Base-by-base conservation (phyloP, 2,113 vertebrate species). In the Potamarius usumacintae region DNA sequence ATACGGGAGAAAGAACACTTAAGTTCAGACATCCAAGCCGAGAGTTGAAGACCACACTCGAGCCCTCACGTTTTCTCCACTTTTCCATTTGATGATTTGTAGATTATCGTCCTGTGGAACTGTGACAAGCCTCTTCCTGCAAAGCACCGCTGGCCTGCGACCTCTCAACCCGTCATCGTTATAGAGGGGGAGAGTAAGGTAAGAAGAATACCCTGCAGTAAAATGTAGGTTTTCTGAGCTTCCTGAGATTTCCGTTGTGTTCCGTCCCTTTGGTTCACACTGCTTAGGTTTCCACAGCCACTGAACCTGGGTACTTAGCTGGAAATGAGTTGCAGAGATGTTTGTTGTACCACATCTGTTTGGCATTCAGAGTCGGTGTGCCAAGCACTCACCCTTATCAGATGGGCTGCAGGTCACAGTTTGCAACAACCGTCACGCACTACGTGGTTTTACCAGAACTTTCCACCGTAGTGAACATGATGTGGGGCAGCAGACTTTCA, bases 81-180 rank as follows among this genome's bases (percentile, higher is more conserved):
- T 6, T 53, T 52, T 52, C 27, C 50, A 48, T 69, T 5, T 27
- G 11, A 2, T 69, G 42, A 4, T 42, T 42, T 42, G 42, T 94
- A 99, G 98, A 97, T 99, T 91, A 96, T 99, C 89, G 96, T 99
- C 93, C 95, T 99, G 92, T 99, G 98, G 98, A 99, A 99, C 95
- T 99, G 98, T 95, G 98, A 99, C 95, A 99, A 98, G 91, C 97
- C 97, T 89, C 96, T 99, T 81, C 98, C 98, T 92, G 96, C 97
- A 92, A 99, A 98, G 92, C 97, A 98, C 93, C 97, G 97, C 94
- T 99, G 98, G 98, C 98, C 98, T 89, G 94, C 95, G 94, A 98
- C 97, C 90, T 93, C 97, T 52, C 97, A 98, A 90, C 98, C 98
- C 0, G 83, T 90, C 42, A 34, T 90, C 9, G 89, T 88, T 14